Base-by-base conservation (phyloP, 2,888 invertebrate species). In the Acleris laterana region DNA sequence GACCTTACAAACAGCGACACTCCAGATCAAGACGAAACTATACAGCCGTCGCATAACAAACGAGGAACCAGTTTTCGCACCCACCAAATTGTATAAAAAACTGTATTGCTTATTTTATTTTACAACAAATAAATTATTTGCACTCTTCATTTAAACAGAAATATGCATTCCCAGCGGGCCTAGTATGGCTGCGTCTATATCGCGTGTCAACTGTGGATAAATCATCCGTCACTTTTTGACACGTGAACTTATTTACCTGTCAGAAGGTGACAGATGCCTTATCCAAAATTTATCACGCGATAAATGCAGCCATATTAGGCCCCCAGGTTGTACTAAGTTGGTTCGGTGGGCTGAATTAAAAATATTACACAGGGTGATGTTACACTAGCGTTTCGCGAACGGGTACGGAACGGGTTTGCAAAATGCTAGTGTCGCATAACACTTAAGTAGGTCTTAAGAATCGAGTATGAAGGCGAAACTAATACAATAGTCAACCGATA, bases 301-400 rank as follows among this genome's bases (percentile, higher is more conserved):
- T n/a, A n/a, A n/a, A n/a, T n/a, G n/a, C n/a, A n/a, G n/a, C n/a
- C n/a, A n/a, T n/a, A n/a, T n/a, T n/a, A n/a, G n/a, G n/a, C n/a
- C n/a, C n/a, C n/a, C 20, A 4, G 20, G n/a, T 42, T 42, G 38
- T 56, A 49, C 38, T 60, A 49, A 50, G 48, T 28, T 17, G 49
- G 38, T 50, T 65, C 65, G 65, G 65, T 65, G 65, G 65, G 65
- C 49, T 59, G 50, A 56, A 51, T 49, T 53, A 60, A 56, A 13
- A 38, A 13, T 59, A 52, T 38, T 56, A 56, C 16, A n/a, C n/a
- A 44, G 42, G 73, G 78, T 74, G 75, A 2, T 4, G 13, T 13
- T 13, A 38, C 4, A 38, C 38, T 38, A 13, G 38, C 4, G 38
- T 38, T 13, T 38, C 13, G 38, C 38, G 38, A 38, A 38, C 13